Conservation (phyloP, 1,140 invertebrate species). For the Lasioglossum albipes region DNA sequence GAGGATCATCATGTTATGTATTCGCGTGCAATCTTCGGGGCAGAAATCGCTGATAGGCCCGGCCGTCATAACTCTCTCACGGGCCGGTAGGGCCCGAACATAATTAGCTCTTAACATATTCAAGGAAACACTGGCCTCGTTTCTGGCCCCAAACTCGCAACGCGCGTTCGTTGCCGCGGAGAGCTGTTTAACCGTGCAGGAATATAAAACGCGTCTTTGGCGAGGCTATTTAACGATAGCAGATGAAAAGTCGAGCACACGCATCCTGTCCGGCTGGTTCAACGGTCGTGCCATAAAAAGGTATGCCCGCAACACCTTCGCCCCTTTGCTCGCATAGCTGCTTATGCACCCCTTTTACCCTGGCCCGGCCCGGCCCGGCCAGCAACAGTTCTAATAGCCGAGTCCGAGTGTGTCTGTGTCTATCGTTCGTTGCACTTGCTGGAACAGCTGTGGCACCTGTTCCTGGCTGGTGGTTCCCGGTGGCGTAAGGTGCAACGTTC, state of each 20-base stretch:
- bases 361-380: slow-evolving; percentile 46
- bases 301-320: slow-evolving; percentile 57
- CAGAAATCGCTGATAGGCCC: neutral
- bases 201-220: slow-evolving; percentile 33
- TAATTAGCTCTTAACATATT: slow-evolving; percentile 41
- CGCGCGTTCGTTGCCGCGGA: neutral
- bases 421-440: slow-evolving; percentile 73
- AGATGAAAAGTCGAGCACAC: slow-evolving; percentile 46
- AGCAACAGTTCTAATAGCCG: slow-evolving; percentile 73
- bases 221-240: slow-evolving; percentile 33
- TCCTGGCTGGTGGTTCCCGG: slow-evolving; percentile 30
- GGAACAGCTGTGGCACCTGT: slow-evolving; percentile 77
- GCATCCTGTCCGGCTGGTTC: slow-evolving; percentile 66
- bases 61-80: slow-evolving; percentile 2
- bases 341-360: slow-evolving; percentile 71
- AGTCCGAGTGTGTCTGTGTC: slow-evolving; percentile 55
- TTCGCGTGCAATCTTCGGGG: too few relatives aligned
- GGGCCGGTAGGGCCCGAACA: neutral
- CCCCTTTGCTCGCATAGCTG: slow-evolving; percentile 64
- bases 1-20: too few relatives aligned
- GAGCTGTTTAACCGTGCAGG: slow-evolving; percentile 13
- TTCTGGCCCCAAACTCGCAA: slow-evolving; percentile 17
- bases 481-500: slow-evolving; percentile 74
- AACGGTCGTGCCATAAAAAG: slow-evolving; percentile 67
- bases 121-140: slow-evolving; percentile 35